phyloP scores from a whole-genome alignment of 2,113 vertebrate species.

The Orycteropus afer region DNA sequence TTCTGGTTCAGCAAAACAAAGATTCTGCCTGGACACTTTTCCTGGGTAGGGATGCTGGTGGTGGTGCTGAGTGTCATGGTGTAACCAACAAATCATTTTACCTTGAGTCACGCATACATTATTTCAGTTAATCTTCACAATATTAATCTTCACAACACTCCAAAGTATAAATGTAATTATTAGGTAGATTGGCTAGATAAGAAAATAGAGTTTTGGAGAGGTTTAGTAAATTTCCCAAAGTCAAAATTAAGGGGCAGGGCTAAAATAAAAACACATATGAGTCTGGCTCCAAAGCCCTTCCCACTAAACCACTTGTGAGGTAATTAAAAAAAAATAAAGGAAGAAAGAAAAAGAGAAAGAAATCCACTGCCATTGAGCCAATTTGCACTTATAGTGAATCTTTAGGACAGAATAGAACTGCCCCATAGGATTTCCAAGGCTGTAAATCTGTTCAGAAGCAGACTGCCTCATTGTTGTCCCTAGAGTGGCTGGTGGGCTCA shows the following conservation, averaged over 20 bases:
- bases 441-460: no score
- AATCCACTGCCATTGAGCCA: no score
- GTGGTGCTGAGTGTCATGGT: neutral
- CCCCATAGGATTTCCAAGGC: no score
- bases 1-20: conserved; percentile 1
- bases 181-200: neutral
- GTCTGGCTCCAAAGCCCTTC: neutral
- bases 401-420: no score
- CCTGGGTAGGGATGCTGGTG: neutral
- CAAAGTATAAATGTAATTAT: neutral
- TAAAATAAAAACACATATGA: neutral
- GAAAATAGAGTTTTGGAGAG: neutral
- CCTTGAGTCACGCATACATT: neutral
- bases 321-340: no score
- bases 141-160: neutral
- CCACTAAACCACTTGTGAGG: neutral
- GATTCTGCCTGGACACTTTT: neutral
- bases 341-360: no score
- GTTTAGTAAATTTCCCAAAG: neutral
- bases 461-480: no score
- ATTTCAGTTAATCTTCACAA: neutral
- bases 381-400: no score
- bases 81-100: neutral
- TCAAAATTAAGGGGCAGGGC: neutral
- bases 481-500: no score